Evolutionary conservation across 2,113 vertebrate genomes (phyloP), one percentile per base, ranked within the genome.

Genomic region (Cyprichromis sp.): DNA sequence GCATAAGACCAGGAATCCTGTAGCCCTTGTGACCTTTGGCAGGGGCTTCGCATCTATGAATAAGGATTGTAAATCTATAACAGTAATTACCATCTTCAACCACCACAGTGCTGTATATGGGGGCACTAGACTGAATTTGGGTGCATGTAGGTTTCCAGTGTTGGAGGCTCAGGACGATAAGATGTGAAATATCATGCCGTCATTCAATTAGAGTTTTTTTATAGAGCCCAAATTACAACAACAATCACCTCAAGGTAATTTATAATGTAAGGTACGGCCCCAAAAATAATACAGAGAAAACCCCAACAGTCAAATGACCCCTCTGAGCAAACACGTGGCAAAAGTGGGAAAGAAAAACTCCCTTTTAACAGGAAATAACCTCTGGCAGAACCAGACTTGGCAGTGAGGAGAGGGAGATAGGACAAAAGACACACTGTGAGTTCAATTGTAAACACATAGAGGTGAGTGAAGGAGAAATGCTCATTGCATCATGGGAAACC

Each of bases 1-100:
- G 31, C 29, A 88, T 90, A 59, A 36, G 52, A 47, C 38, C 73
- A 73, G 97, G 96, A 97, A 97, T 97, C 96, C 94, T 87, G 59
- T 13, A 91, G 92, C 95, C 93, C 88, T 89, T n/a, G 68, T 93
- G 96, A 97, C 96, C 96, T 97, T 96, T 96, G 95, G 11, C 90
- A 42, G 89, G 94, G 29, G 61, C 95, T 93, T 95, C 88, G 78
- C 95, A 93, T 92, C 87, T 80, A 91, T 83, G n/a, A 84, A 9
- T 1, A 68, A 87, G 88, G 87, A 93, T 86, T 86, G 86, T 97
- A 97, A 97, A 97, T 97, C 96, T 96, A 80, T 8, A 7, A 47
- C 54, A 86, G 93, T 94, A 96, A 96, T 97, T 94, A 88, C 90
- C 90, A 40, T 73, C 68, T 66, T 84, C 80, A 90, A 89, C 91